Conservation (phyloP, 2,888 invertebrate species). For the Iselma pallidipennis region DNA sequence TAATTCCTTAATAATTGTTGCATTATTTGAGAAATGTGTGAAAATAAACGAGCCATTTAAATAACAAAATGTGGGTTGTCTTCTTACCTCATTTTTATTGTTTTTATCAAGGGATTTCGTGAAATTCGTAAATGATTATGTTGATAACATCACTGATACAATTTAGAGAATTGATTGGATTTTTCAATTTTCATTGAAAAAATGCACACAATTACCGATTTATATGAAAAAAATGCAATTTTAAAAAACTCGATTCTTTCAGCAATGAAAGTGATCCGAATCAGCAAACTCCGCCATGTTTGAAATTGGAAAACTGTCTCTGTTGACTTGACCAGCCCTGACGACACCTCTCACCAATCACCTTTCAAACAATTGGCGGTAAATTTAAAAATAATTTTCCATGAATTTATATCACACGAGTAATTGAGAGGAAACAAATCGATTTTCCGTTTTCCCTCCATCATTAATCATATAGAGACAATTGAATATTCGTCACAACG, state of each 20-base stretch:
- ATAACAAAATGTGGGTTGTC: too few relatives aligned
- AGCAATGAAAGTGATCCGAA: constrained; percentile 10
- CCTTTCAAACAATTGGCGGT: constrained; percentile 17
- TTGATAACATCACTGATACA: constrained; percentile 37
- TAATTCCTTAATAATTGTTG: too few relatives aligned
- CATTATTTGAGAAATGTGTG: too few relatives aligned
- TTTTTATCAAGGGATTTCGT: constrained; percentile 22
- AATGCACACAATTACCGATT: constrained; percentile 9
- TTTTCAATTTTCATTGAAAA: background rate
- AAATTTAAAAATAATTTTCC: constrained; percentile 29
- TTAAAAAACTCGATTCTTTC: background rate
- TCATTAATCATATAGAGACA: too few relatives aligned
- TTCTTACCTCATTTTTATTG: constrained; percentile 43
- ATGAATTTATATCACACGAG: too few relatives aligned
- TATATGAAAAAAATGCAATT: constrained; percentile 24
- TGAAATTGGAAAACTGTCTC: constrained; percentile 31
- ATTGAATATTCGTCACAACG: too few relatives aligned
- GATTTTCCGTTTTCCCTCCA: too few relatives aligned
- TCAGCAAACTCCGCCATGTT: constrained; percentile 33
- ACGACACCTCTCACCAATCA: constrained; percentile 36
- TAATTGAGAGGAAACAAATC: too few relatives aligned
- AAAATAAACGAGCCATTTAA: constrained; percentile 1
- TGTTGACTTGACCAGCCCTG: constrained; percentile 53
- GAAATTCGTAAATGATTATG: constrained; percentile 38
- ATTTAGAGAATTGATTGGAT: background rate